phyloP scores from a whole-genome alignment of 1,140 invertebrate species.

The Brachionus koreanus region DNA sequence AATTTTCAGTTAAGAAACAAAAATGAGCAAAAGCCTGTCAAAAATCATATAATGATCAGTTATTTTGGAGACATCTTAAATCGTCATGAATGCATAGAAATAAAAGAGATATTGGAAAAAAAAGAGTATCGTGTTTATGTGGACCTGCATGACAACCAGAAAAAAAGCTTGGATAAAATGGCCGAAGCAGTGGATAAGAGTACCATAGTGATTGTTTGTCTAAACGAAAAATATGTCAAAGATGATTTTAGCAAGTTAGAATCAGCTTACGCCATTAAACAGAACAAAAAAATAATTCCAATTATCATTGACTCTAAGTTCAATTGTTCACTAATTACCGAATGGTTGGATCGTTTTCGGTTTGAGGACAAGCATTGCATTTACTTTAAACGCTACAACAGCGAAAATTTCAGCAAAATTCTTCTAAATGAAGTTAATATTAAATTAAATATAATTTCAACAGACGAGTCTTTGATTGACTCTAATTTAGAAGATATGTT shows the following conservation, averaged over 20 bases:
- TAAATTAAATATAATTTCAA: constrained; percentile 18
- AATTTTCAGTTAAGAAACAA: not conserved
- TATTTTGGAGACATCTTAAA: not conserved
- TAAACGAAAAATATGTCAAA: constrained; percentile 12
- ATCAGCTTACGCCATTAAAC: not conserved
- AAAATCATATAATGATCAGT: constrained; percentile 8
- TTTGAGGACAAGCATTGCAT: not conserved
- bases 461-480: constrained; percentile 7
- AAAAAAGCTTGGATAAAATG: constrained; percentile 5
- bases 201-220: not conserved
- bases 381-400: not conserved
- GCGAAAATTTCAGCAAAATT: not conserved
- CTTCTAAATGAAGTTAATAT: not conserved
- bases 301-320: not conserved
- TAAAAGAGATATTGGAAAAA: constrained; percentile 18
- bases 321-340: not conserved
- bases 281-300: constrained; percentile 29
- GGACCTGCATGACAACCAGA: not conserved
- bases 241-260: not conserved
- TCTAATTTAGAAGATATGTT: constrained; percentile 11
- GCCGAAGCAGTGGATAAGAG: not conserved
- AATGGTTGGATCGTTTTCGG: not conserved
- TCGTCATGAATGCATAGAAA: constrained; percentile 14
- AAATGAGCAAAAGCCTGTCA: not conserved
- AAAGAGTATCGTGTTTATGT: constrained; percentile 1